Conservation (phyloP, 1,140 invertebrate species). For the Scylla paramamosain region DNA sequence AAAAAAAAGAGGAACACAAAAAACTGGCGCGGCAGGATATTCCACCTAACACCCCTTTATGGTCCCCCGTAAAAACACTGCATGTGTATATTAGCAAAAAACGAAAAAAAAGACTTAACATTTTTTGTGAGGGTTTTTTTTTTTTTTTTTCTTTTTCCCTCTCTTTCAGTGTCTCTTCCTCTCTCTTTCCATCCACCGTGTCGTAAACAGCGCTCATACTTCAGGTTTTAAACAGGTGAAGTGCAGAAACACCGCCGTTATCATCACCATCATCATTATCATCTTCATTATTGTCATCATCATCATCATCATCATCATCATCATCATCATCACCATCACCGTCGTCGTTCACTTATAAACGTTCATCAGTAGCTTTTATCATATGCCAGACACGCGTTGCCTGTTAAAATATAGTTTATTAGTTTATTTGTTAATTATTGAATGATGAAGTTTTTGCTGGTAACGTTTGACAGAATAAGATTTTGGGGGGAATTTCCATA, state of each 20-base stretch:
- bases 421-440: too few relatives aligned
- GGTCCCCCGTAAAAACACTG: background rate
- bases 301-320: background rate
- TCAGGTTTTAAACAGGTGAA: background rate
- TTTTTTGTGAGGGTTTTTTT: background rate
- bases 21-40: background rate
- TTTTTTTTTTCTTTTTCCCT: background rate
- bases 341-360: background rate
- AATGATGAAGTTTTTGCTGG: too few relatives aligned
- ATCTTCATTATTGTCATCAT: background rate
- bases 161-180: background rate
- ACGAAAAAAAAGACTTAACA: background rate
- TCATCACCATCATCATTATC: background rate
- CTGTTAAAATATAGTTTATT: too few relatives aligned
- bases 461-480: too few relatives aligned
- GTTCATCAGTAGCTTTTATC: too few relatives aligned
- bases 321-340: background rate
- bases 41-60: slow-evolving; percentile 13
- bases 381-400: too few relatives aligned
- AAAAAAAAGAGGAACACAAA: background rate
- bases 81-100: background rate
- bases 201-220: background rate
- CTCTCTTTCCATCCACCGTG: background rate
- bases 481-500: too few relatives aligned
- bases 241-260: background rate